These are phyloP conservation scores for Girardia tigrina DNA, from an alignment of 2,888 invertebrate genomes.

Conservation along the genomic window DNA sequence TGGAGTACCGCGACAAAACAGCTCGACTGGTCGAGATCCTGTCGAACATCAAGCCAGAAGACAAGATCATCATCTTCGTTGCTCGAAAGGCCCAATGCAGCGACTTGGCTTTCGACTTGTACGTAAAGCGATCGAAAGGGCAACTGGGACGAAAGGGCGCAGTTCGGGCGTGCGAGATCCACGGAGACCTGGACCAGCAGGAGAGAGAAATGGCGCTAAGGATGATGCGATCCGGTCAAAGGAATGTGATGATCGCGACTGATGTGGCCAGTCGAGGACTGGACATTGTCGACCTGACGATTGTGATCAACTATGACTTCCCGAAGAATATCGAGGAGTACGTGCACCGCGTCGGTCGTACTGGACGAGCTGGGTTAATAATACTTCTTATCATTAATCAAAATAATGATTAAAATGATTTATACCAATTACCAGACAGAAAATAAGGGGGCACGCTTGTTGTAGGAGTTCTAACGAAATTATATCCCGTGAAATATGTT, in stretches of 20 bases:
- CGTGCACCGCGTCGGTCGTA: constrained; percentile 84
- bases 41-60: constrained; percentile 59
- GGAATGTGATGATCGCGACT: constrained; percentile 68
- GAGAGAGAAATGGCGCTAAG: constrained; percentile 20
- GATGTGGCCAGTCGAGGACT: constrained; percentile 86
- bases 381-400: too few relatives aligned
- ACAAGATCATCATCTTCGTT: constrained; percentile 79
- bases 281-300: constrained; percentile 59
- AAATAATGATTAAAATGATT: too few relatives aligned
- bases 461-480: too few relatives aligned
- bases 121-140: neutral
- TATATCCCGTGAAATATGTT: too few relatives aligned
- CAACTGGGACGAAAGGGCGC: neutral
- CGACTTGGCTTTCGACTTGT: constrained; percentile 16
- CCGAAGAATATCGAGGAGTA: constrained; percentile 86
- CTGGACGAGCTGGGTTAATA: constrained; percentile 68
- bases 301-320: constrained; percentile 81
- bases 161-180: neutral
- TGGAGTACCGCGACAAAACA: constrained; percentile 63
- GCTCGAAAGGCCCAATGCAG: constrained; percentile 59
- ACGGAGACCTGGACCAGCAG: constrained; percentile 26
- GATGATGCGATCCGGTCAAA: constrained; percentile 26
- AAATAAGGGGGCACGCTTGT: too few relatives aligned
- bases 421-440: too few relatives aligned
- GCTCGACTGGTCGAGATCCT: constrained; percentile 60